Evolutionary conservation across 2,113 vertebrate species (phyloP).

Genomic region (Malurus cyaneus): DNA sequence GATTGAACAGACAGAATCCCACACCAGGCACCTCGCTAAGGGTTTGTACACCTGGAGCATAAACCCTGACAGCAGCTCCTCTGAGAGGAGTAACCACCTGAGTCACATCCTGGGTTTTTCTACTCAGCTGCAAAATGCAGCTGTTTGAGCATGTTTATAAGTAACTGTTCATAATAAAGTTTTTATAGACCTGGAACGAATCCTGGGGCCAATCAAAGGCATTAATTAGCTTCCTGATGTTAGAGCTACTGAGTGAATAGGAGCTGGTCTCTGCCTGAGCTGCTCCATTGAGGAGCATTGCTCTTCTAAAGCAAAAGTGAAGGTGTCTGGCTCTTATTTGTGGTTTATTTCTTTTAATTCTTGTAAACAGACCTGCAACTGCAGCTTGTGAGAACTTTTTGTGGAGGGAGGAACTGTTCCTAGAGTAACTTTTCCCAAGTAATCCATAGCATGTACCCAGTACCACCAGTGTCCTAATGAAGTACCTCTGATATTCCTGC

Average conservation of each 20-base stretch:
- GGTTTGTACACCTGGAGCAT: background rate
- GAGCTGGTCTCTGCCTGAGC: background rate
- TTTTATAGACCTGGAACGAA: background rate
- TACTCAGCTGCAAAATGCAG: background rate
- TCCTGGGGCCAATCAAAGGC: too few species aligned
- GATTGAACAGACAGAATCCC: background rate
- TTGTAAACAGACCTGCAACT: background rate
- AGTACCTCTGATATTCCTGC: background rate
- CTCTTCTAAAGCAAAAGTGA: background rate
- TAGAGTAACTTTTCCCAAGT: background rate
- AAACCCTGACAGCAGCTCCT: background rate
- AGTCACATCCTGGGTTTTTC: background rate
- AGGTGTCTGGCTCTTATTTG: background rate
- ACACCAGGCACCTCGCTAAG: rapidly evolving
- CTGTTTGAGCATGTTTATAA: background rate
- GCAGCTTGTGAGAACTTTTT: background rate
- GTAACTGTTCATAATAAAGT: background rate
- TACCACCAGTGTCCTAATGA: background rate
- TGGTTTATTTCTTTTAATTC: background rate
- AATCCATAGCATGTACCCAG: background rate
- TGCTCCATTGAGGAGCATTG: background rate
- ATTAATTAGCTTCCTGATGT: background rate
- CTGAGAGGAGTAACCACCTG: background rate
- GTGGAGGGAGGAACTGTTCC: background rate
- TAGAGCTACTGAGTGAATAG: background rate